phyloP scores from a whole-genome alignment of 1,140 invertebrate genomes.

The Limonius californicus region DNA sequence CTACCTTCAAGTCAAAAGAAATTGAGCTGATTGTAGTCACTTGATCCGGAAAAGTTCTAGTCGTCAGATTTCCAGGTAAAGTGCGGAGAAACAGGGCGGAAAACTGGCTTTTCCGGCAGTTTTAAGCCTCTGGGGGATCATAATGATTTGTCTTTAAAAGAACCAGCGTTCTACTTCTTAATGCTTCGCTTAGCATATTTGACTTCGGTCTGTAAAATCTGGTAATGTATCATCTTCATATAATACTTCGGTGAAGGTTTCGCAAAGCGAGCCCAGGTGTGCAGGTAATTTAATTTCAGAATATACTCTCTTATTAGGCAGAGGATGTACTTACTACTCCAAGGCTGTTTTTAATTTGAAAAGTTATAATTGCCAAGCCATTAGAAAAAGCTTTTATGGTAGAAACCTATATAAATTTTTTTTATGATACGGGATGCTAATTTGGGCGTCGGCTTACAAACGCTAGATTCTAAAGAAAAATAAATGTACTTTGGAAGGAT shows the following conservation, averaged over 20 bases:
- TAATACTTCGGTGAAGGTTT: neutral
- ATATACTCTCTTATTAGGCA: no score
- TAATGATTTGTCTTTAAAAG: constrained; percentile 1
- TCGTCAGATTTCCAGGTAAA: neutral
- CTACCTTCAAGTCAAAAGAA: neutral
- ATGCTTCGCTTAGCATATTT: neutral
- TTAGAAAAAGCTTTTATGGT: no score
- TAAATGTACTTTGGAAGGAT: no score
- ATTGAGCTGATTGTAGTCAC: neutral
- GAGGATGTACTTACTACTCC: no score
- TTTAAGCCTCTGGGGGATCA: neutral
- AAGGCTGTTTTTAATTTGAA: no score
- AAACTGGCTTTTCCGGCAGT: neutral
- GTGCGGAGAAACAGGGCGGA: neutral
- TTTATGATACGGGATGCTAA: no score
- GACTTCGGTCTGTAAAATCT: neutral
- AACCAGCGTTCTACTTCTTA: neutral
- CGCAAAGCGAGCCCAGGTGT: no score
- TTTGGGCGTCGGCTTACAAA: no score
- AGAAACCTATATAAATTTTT: no score
- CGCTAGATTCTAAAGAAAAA: no score
- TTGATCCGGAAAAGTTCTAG: neutral
- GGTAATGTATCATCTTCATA: neutral
- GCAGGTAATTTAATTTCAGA: no score
- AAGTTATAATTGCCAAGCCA: no score